These are phyloP conservation scores for Sus scrofa DNA, from an alignment of 2,113 vertebrate species.

Conservation along the genomic window T2T-Sscrofa CM000812.6:235184001-235184500, in stretches of 20 bases:
- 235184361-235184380: not conserved
- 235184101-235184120: not conserved
- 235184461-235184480: not conserved
- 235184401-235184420: constrained; percentile 1
- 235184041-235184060: not conserved
- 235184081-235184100: not conserved
- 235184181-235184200: not conserved
- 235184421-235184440: not conserved
- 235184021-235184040: not conserved
- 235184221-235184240: not conserved
- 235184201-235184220: not conserved
- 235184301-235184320: not conserved
- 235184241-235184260: not conserved
- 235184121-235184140: not conserved
- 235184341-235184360: not conserved
- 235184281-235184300: not conserved
- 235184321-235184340: not conserved
- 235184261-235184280: not conserved
- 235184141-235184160: not conserved
- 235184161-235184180: not conserved
- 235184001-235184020: not conserved
- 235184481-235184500: not conserved
- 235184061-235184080: not conserved
- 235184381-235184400: not conserved
- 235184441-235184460: not conserved